Conservation (phyloP, 2,113 vertebrate species). For the Plectropomus leopardus region DNA sequence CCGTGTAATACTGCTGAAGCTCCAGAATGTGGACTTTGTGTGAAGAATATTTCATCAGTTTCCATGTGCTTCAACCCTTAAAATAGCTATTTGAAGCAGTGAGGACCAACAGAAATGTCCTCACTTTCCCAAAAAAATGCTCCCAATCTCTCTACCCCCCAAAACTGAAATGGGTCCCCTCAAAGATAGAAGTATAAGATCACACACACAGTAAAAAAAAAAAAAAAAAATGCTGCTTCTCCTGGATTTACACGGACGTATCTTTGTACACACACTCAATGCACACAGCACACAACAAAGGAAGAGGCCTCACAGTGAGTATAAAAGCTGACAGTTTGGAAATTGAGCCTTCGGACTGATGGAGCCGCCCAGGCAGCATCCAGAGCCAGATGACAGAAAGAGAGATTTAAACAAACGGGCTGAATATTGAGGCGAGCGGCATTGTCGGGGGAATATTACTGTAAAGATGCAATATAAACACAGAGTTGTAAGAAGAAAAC, state of each 20-base stretch:
- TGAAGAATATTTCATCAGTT: not conserved
- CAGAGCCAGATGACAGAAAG: slow-evolving; percentile 35
- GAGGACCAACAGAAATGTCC: not conserved
- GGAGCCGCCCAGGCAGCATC: slow-evolving; percentile 51
- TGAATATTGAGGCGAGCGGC: slow-evolving; percentile 17
- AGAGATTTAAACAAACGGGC: slow-evolving; percentile 46
- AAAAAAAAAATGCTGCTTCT: not conserved
- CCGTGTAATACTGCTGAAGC: not conserved
- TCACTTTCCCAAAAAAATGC: not conserved
- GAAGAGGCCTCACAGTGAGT: slow-evolving; percentile 37
- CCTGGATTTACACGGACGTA: slow-evolving; percentile 19
- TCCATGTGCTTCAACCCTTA: not conserved
- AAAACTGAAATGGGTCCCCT: not conserved
- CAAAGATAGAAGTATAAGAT: not conserved
- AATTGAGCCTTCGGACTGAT: slow-evolving; percentile 74
- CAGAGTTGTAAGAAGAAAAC: slow-evolving; percentile 5
- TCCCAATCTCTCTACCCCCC: not conserved
- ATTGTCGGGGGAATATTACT: slow-evolving; percentile 56
- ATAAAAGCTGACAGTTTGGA: slow-evolving; percentile 74
- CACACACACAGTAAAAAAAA: not conserved
- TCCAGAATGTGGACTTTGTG: not conserved
- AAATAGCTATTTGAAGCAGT: not conserved
- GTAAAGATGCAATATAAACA: slow-evolving; percentile 68
- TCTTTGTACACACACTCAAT: slow-evolving; percentile 16
- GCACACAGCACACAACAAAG: slow-evolving; percentile 32